Conservation (phyloP, 2,113 vertebrate species). For the Myxocyprinus asiaticus region DNA sequence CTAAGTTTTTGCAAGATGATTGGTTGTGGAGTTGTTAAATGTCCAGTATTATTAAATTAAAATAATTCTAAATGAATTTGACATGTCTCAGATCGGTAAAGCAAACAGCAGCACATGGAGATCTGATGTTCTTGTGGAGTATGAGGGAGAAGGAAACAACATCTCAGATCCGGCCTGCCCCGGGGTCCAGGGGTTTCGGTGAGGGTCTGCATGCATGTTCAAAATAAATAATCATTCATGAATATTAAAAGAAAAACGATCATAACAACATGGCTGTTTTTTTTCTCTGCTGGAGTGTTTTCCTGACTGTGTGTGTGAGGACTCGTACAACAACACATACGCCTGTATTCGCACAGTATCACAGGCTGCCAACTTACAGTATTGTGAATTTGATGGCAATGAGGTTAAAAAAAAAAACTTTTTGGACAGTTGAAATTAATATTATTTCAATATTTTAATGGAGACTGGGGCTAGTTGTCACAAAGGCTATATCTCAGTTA, state of each 20-base stretch:
- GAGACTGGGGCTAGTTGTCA: too few species aligned
- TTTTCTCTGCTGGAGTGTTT: slow-evolving; percentile 85
- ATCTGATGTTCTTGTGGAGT: slow-evolving; percentile 92
- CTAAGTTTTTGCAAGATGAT: too few species aligned
- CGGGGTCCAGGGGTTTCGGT: slow-evolving; percentile 93
- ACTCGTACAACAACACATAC: slow-evolving; percentile 95
- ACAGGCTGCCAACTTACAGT: slow-evolving; percentile 84
- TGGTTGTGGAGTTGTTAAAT: background rate
- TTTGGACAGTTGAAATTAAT: too few species aligned
- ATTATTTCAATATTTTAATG: too few species aligned
- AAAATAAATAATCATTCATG: background rate
- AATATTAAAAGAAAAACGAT: background rate
- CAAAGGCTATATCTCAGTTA: too few species aligned
- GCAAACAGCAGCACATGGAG: slow-evolving; percentile 83
- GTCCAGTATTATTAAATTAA: background rate
- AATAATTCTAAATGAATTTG: background rate
- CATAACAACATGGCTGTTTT: too few species aligned
- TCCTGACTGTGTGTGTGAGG: slow-evolving; percentile 98
- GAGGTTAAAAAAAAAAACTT: slow-evolving; percentile 77
- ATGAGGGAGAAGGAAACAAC: slow-evolving; percentile 91
- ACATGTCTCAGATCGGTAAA: slow-evolving; percentile 76
- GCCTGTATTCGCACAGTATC: slow-evolving; percentile 91
- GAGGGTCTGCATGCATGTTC: slow-evolving; percentile 50
- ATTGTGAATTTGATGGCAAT: slow-evolving; percentile 95
- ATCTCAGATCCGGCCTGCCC: slow-evolving; percentile 88